phyloP scores from a whole-genome alignment of 2,888 invertebrate genomes.

The Parasteatoda lunata region DNA sequence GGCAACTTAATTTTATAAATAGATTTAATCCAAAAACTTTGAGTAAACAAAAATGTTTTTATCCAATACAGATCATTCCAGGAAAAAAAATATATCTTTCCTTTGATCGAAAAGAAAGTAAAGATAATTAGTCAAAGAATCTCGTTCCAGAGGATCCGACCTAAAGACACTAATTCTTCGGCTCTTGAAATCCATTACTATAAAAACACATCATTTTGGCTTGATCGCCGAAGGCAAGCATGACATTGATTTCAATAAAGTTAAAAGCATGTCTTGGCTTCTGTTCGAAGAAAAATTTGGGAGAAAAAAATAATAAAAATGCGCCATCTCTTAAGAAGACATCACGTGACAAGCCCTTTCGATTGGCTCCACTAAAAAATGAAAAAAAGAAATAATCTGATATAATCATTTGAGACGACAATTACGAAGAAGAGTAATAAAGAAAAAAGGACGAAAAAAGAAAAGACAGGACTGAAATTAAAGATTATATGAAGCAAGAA shows the following conservation, averaged over 20 bases:
- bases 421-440: slow-evolving; percentile 16
- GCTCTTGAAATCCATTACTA: background rate
- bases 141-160: background rate
- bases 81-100: background rate
- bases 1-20: no score
- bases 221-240: slow-evolving; percentile 1
- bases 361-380: slow-evolving; percentile 20
- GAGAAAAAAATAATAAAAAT: slow-evolving; percentile 8
- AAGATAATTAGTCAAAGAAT: background rate
- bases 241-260: slow-evolving; percentile 42
- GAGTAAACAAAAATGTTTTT: no score
- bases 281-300: background rate
- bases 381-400: slow-evolving; percentile 7
- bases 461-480: background rate
- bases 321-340: slow-evolving; percentile 6
- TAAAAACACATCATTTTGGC: background rate
- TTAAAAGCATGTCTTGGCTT: slow-evolving; percentile 26
- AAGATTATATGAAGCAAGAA: no score
- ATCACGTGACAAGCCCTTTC: slow-evolving; percentile 14
- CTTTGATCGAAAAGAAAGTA: background rate
- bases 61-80: background rate
- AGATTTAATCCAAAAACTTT: no score
- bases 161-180: background rate
- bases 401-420: slow-evolving; percentile 21
- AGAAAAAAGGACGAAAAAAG: background rate